Base-by-base conservation (phyloP, 2,113 vertebrate genomes). In the Meles meles region DNA sequence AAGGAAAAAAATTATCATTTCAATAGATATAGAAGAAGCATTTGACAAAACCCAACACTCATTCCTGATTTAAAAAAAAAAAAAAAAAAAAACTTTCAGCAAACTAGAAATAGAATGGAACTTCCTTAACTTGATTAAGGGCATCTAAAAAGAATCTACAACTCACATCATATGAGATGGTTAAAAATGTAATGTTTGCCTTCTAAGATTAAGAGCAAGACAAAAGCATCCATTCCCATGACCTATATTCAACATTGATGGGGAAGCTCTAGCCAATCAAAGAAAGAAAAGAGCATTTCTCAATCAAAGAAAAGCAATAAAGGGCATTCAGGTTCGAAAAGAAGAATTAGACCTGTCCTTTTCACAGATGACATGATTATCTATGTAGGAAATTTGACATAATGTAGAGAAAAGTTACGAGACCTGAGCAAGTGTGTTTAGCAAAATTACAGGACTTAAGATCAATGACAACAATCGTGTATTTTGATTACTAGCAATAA, bases 41-140 rank as follows among this genome's bases (percentile, higher is more conserved):
- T 44, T 84, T 85, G 49, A 88, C n/a, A 89, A 95, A 95, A 84
- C 77, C 65, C 14, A 97, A 39, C 17, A 95, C 31, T 39, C 47
- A 80, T 39, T 86, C 69, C 11, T 90, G 31, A 88, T 37, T 90
- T 20, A 20, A 67, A 67, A 67, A 71, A 5, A 49, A 52, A 49
- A 12, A 47, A 49, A 79, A 34, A 59, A 77, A 65, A 81, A 57
- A 29, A 11, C 31, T 42, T 87, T 42, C 12, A 49, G n/a, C 71
- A 92, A 90, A 59, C 65, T 49, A 86, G 57, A 13, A 91, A 90
- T 17, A 85, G 34, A 90, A 67, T 10, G 61, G 27, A 74, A 52
- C 13, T 65, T 57, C 31, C 47, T 79, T 80, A 72, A 31, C 39
- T 29, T 93, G 37, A 65, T 20, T 89, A 25, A 67, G 6, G 42